Base-by-base conservation (phyloP, 2,888 invertebrate genomes). In the Trichopria drosophilae region DNA sequence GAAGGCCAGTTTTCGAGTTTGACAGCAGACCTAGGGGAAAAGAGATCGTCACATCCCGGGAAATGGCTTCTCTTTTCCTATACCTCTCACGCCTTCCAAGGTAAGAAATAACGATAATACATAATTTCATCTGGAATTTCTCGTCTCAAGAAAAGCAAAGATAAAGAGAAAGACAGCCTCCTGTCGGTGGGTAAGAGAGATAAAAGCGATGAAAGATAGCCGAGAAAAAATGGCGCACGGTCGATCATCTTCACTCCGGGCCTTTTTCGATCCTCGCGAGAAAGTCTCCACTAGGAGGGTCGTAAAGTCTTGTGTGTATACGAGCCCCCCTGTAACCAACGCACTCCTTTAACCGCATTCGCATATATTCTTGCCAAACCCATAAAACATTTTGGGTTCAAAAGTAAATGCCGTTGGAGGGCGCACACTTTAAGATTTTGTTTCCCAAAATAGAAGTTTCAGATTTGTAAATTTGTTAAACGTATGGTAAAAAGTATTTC, bases 81-180 rank as follows among this genome's bases (percentile, higher is more conserved):
- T 88, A 86, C 78, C 88, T 86, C 77, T 81, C 82, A 60, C 82
- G 86, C 58, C 80, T 88, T 66, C 83, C 85, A 63, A 83, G 83
- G 87, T 88, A 79, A 81, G 56, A 52, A 24, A 40, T 19, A 9
- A 28, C 34, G 10, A n/a, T n/a, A n/a, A n/a, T n/a, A n/a, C n/a
- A n/a, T n/a, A n/a, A n/a, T n/a, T n/a, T n/a, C n/a, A n/a, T n/a
- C n/a, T n/a, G n/a, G n/a, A n/a, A n/a, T n/a, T n/a, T n/a, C n/a
- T n/a, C n/a, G n/a, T n/a, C n/a, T n/a, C n/a, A n/a, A n/a, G n/a
- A n/a, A n/a, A n/a, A n/a, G n/a, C n/a, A n/a, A n/a, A n/a, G n/a
- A n/a, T n/a, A n/a, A n/a, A n/a, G n/a, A n/a, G n/a, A n/a, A n/a
- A n/a, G n/a, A n/a, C n/a, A n/a, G n/a, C n/a, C n/a, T n/a, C n/a